Conservation (phyloP, 2,888 invertebrate genomes). For the Macaria notata region DNA sequence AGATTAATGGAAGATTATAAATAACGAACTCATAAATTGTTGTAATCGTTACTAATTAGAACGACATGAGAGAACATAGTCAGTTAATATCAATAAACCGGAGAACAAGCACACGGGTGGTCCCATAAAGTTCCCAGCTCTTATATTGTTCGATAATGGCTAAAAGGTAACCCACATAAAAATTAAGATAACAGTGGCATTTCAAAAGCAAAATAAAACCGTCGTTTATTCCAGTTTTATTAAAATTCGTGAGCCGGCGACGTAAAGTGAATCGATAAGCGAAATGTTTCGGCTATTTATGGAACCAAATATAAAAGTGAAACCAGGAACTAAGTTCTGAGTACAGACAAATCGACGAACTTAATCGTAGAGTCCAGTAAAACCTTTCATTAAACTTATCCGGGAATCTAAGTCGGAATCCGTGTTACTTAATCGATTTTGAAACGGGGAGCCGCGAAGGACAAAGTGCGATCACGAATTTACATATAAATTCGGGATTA, state of each 20-base stretch:
- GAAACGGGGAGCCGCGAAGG: slow-evolving; percentile 73
- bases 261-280: slow-evolving; percentile 48
- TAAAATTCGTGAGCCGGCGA: slow-evolving; percentile 47
- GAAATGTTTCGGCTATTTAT: slow-evolving; percentile 40
- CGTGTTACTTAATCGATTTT: slow-evolving; percentile 77
- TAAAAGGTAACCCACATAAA: slow-evolving; percentile 67
- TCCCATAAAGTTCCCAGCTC: slow-evolving; percentile 57
- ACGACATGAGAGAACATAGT: slow-evolving; percentile 55
- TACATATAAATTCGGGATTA: slow-evolving; percentile 79
- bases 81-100: slow-evolving; percentile 40
- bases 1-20: slow-evolving; percentile 69
- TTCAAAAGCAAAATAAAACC: slow-evolving; percentile 52
- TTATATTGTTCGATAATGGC: slow-evolving; percentile 61
- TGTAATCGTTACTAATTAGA: slow-evolving; percentile 79
- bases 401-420: slow-evolving; percentile 67
- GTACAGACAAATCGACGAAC: slow-evolving; percentile 49
- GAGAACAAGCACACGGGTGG: slow-evolving; percentile 60
- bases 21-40: slow-evolving; percentile 75
- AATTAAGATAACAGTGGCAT: slow-evolving; percentile 68
- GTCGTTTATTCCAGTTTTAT: slow-evolving; percentile 53
- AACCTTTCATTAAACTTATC: slow-evolving; percentile 77
- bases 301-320: slow-evolving; percentile 13
- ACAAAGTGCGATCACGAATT: slow-evolving; percentile 77
- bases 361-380: slow-evolving; percentile 58
- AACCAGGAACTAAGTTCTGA: slow-evolving; percentile 5